Conservation (phyloP, 2,113 vertebrate species). For the Cebidichthys violaceus region DNA sequence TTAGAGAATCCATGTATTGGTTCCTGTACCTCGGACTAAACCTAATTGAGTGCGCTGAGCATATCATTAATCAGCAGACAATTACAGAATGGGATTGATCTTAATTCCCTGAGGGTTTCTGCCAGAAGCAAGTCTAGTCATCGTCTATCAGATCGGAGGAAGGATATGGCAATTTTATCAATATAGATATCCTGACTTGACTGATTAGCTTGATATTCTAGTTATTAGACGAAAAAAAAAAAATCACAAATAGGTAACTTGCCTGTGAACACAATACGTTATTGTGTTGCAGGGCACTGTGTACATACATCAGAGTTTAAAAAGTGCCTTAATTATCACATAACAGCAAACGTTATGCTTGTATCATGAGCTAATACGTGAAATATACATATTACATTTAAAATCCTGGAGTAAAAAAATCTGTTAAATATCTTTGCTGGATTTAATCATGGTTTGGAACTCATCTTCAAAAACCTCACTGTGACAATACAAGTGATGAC, state of each 20-base stretch:
- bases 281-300: neutral
- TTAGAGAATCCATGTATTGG: slow-evolving; percentile 14
- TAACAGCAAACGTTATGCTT: neutral
- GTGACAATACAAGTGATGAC: too few species aligned
- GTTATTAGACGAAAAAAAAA: slow-evolving; percentile 7
- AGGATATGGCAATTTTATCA: slow-evolving; percentile 27
- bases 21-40: neutral
- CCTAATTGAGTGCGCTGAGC: slow-evolving; percentile 26
- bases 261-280: neutral
- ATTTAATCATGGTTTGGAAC: too few species aligned
- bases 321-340: neutral
- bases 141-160: slow-evolving; percentile 17
- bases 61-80: slow-evolving; percentile 67
- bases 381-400: neutral
- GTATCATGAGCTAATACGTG: neutral
- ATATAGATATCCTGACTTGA: slow-evolving; percentile 32
- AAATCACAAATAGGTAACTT: slow-evolving; percentile 1
- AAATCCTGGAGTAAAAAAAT: neutral
- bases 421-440: too few species aligned
- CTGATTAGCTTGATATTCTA: slow-evolving; percentile 36
- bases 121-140: neutral
- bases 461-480: too few species aligned
- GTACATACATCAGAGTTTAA: neutral
- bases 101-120: slow-evolving; percentile 38
- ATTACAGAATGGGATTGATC: slow-evolving; percentile 63